Evolutionary conservation across 2,888 invertebrate species (phyloP), one percentile per base, ranked within the genome.

Genomic region (Apotomis betuletana): DNA sequence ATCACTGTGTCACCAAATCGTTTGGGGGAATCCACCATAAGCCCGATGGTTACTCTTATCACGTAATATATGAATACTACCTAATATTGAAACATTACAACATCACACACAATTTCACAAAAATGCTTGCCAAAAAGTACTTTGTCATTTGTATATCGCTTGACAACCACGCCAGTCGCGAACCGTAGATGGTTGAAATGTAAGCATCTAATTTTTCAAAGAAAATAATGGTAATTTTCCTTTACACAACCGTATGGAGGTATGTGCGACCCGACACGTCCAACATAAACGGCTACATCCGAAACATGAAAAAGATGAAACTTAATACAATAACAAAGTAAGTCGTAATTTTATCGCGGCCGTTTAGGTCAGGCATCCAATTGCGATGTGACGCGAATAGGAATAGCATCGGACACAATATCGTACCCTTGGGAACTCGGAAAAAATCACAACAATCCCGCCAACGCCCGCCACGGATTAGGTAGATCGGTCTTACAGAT

Each of bases 401-500:
- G 70, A 74, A 68, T 55, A 58, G 58, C 63, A 60, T 64, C 59
- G 61, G 74, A 68, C 61, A 46, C 73, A 74, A 71, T 74, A 69
- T 68, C 54, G 51, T 73, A 57, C 75, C 73, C 69, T 61, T 57
- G 73, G 77, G 74, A 76, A 75, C 69, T 64, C 57, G 76, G 75
- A 76, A 81, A 82, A 80, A 80, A 80, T 79, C 74, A 77, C 80
- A 78, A 81, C 79, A 80, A 80, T 79, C 78, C 79, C 77, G 76
- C 76, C 78, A 77, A 79, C 79, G 79, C 81, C 83, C 83, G 84
- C 85, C 83, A 83, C 79, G 82, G 83, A 87, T 87, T 85, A 87
- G 83, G 85, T 81, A 87, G 86, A 87, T 87, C 83, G 80, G 79
- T 82, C 80, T 79, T 80, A 78, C 80, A 81, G 79, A 87, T 88